phyloP scores from a whole-genome alignment of 2,113 vertebrate genomes.

The pig (Sus scrofa) region T2T-Sscrofa CM000820.6:24718501-24719000 shows the following conservation, averaged over 20 bases:
- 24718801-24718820: background rate
- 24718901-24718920: background rate
- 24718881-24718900: background rate
- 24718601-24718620: background rate
- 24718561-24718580: background rate
- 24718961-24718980: background rate
- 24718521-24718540: background rate
- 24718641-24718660: background rate
- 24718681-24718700: background rate
- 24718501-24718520: background rate
- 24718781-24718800: fast-evolving
- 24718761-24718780: background rate
- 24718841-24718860: background rate
- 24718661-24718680: too few species aligned
- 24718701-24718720: background rate
- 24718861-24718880: too few species aligned
- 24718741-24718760: background rate
- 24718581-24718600: background rate
- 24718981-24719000: background rate
- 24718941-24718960: background rate
- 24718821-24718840: background rate
- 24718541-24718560: background rate
- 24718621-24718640: background rate
- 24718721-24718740: background rate
- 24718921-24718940: background rate